These are phyloP conservation scores for Leptopilina boulardi DNA, from an alignment of 1,140 invertebrate genomes.

Conservation along the genomic window DNA sequence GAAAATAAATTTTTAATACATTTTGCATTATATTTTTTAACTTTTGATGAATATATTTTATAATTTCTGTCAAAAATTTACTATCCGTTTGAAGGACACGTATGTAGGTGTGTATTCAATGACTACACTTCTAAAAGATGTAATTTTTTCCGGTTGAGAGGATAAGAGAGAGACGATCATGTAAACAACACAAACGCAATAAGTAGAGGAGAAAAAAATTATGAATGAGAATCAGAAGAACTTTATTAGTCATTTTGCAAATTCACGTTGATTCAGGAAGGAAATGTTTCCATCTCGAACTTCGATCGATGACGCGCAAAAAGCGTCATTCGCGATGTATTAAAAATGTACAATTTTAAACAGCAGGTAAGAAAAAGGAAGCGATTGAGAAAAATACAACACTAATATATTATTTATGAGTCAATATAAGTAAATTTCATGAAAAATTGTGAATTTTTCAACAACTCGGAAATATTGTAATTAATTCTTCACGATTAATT, in stretches of 20 bases:
- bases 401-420: no score
- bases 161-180: background rate
- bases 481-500: no score
- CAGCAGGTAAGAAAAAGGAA: no score
- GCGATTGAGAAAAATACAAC: no score
- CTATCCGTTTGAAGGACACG: background rate
- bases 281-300: background rate
- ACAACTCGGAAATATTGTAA: no score
- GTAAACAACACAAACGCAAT: background rate
- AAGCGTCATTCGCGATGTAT: no score
- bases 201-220: background rate
- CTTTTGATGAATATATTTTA: background rate
- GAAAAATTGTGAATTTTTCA: no score
- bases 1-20: no score
- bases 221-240: background rate
- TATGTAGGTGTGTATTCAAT: background rate
- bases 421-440: no score
- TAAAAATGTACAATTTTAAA: no score
- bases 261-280: conserved; percentile 1
- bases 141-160: background rate
- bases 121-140: background rate
- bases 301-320: background rate
- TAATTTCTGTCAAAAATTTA: background rate
- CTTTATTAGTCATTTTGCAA: conserved; percentile 6
- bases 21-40: background rate